These are phyloP conservation scores for Mongoloraphidia duomilia DNA, from an alignment of 2,888 invertebrate species.

Conservation along the genomic window DNA sequence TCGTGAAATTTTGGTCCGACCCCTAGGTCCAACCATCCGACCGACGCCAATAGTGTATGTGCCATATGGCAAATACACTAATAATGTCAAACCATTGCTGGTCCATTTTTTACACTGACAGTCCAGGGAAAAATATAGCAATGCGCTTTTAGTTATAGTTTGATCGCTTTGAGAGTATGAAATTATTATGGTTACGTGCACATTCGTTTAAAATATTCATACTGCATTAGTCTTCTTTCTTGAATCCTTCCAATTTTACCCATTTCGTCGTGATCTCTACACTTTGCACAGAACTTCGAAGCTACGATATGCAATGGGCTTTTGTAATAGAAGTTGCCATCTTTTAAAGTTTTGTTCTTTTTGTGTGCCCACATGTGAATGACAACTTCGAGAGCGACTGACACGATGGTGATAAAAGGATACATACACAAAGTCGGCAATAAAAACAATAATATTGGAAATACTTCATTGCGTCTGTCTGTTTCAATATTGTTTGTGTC, in stretches of 20 bases:
- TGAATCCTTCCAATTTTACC: slow-evolving; percentile 49
- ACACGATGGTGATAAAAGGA: slow-evolving; percentile 34
- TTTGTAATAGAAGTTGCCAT: slow-evolving; percentile 44
- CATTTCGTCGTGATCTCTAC: slow-evolving; percentile 45
- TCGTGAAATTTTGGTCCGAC: no score
- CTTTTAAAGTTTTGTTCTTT: slow-evolving; percentile 44
- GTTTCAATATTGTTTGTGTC: background rate
- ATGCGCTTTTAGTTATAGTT: no score
- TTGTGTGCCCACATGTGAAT: slow-evolving; percentile 54
- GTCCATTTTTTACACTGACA: no score
- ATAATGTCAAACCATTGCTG: no score
- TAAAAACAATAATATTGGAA: slow-evolving; percentile 32
- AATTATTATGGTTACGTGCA: no score
- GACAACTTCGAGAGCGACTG: slow-evolving; percentile 41
- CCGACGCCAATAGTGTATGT: no score
- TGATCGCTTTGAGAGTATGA: no score
- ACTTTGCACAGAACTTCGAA: slow-evolving; percentile 53
- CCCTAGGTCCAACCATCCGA: no score
- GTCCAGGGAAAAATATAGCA: no score
- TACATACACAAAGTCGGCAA: slow-evolving; percentile 45
- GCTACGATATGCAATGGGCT: slow-evolving; percentile 55
- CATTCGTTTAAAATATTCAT: slow-evolving; percentile 4
- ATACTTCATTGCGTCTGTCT: slow-evolving; percentile 10
- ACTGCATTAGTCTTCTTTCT: slow-evolving; percentile 36
- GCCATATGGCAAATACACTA: no score